These are phyloP conservation scores for Ascidia mentula DNA, from an alignment of 23 tunicate species.

Conservation along the genomic window DNA sequence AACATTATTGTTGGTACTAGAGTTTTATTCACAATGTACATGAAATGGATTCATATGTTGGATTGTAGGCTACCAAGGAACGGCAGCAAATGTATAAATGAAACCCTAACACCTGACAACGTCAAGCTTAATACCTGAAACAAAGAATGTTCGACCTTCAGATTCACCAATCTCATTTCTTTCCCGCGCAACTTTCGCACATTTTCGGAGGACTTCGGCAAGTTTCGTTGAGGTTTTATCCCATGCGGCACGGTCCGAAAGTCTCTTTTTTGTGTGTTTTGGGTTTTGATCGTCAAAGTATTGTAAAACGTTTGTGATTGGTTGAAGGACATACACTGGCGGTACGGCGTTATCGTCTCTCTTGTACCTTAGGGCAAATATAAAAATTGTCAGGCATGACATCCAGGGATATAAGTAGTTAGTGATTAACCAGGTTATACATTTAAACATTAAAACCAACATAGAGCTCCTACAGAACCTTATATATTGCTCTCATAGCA, in stretches of 20 bases:
- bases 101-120: background rate
- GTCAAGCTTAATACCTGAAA: slow-evolving; percentile 43
- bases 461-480: no score
- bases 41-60: no score
- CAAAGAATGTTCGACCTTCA: slow-evolving; percentile 32
- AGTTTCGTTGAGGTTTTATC: slow-evolving; percentile 28
- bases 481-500: no score
- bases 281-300: slow-evolving; percentile 52
- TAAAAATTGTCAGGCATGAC: no score
- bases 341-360: slow-evolving; percentile 74
- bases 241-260: slow-evolving; percentile 47
- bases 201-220: slow-evolving; percentile 32
- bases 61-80: no score
- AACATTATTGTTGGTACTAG: no score
- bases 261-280: slow-evolving; percentile 28
- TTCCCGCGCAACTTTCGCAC: slow-evolving; percentile 33
- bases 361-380: slow-evolving; percentile 70
- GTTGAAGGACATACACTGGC: slow-evolving; percentile 53
- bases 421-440: no score
- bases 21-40: no score
- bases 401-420: no score
- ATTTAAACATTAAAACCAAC: no score
- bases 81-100: no score
- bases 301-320: slow-evolving; percentile 49
- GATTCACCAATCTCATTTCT: slow-evolving; percentile 16